These are phyloP conservation scores for Pentamera pediparva DNA, from an alignment of 53 echinoderm and acorn worm genomes.

Conservation along the genomic window DNA sequence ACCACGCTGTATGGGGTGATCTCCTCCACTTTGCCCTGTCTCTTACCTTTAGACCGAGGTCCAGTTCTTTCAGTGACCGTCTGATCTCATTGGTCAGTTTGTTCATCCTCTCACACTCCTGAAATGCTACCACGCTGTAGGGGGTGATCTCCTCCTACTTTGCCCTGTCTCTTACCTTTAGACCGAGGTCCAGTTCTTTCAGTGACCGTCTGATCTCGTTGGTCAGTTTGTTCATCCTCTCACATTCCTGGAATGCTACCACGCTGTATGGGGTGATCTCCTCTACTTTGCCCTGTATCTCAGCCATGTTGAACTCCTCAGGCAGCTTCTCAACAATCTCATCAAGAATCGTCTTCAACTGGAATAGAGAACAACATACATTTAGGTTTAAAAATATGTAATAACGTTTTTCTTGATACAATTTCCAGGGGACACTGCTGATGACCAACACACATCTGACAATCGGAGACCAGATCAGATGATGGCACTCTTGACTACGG, in stretches of 20 bases:
- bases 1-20: neutral
- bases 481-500: too few species aligned
- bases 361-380: neutral
- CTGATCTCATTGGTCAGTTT: conserved; percentile 74
- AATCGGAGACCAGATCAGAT: too few species aligned
- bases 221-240: conserved; percentile 91
- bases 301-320: conserved; percentile 96
- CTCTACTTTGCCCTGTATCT: conserved; percentile 88
- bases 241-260: conserved; percentile 98
- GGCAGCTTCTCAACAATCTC: conserved; percentile 95
- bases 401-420: too few species aligned
- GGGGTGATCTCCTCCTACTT: too few species aligned
- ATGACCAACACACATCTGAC: too few species aligned
- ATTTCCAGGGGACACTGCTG: too few species aligned
- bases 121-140: too few species aligned
- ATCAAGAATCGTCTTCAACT: conserved; percentile 85
- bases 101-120: conserved; percentile 96
- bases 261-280: conserved; percentile 89
- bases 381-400: too few species aligned
- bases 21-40: too few species aligned
- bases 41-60: conserved; percentile 88
- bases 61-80: conserved; percentile 84
- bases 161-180: conserved; percentile 61
- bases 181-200: conserved; percentile 91
- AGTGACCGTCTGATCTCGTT: conserved; percentile 85